Conservation (phyloP, 2,888 invertebrate species). For the Lottia scabra region DNA sequence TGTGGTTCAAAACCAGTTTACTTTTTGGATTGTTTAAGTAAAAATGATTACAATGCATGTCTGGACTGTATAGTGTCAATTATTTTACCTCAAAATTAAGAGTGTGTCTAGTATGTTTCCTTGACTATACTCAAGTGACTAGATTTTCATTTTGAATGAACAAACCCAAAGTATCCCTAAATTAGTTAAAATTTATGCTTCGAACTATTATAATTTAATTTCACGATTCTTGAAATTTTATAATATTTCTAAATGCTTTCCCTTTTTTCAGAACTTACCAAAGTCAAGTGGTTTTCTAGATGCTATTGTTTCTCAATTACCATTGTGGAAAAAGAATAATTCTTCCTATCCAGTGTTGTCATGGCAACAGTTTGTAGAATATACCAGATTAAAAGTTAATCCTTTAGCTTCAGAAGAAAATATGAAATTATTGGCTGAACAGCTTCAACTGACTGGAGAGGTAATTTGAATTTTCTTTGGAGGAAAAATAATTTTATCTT, state of each 20-base stretch:
- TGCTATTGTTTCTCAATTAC: conserved; percentile 72
- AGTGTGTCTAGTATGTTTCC: too few relatives aligned
- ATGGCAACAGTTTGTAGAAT: conserved; percentile 74
- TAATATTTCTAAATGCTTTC: not conserved
- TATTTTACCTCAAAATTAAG: too few relatives aligned
- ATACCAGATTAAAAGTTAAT: conserved; percentile 75
- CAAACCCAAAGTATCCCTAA: too few relatives aligned
- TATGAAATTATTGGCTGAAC: conserved; percentile 75
- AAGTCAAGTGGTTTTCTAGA: conserved; percentile 76
- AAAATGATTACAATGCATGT: too few relatives aligned
- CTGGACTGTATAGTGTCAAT: too few relatives aligned
- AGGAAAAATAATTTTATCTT: not conserved
- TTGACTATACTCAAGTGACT: too few relatives aligned
- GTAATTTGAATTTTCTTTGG: conserved; percentile 61
- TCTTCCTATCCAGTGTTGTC: conserved; percentile 76
- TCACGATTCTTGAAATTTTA: too few relatives aligned
- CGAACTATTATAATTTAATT: too few relatives aligned
- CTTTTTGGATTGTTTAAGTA: too few relatives aligned
- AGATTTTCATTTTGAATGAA: too few relatives aligned
- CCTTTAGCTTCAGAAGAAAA: conserved; percentile 77
- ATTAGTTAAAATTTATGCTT: too few relatives aligned
- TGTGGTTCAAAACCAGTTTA: too few relatives aligned
- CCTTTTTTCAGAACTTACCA: conserved; percentile 69
- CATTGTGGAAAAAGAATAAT: conserved; percentile 72
- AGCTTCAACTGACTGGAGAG: conserved; percentile 78